These are phyloP conservation scores for Zosterops japonicus DNA, from an alignment of 2,113 vertebrate species.

Conservation along the genomic window DNA sequence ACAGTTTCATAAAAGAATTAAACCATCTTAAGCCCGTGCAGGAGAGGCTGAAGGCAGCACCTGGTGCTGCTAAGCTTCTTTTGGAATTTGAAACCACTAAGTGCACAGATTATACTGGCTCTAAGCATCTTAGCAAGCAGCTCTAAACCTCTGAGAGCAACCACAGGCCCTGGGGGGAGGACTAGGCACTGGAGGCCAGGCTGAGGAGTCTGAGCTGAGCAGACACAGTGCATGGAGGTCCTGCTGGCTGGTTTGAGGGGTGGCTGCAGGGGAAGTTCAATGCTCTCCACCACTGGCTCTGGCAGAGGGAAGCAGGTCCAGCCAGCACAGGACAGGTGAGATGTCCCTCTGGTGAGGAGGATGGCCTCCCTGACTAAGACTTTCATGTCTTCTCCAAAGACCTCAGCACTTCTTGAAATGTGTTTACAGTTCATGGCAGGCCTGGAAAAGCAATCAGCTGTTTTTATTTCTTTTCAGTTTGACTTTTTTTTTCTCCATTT, in stretches of 20 bases:
- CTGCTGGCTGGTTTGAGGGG: background rate
- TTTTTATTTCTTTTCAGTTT: background rate
- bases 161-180: background rate
- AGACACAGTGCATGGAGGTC: background rate
- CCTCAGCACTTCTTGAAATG: background rate
- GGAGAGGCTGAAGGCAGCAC: background rate
- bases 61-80: slow-evolving; percentile 18
- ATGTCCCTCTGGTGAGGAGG: background rate
- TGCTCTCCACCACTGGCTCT: background rate
- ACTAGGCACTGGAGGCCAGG: background rate
- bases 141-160: background rate
- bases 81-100: background rate
- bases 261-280: background rate
- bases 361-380: background rate
- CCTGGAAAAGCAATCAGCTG: background rate
- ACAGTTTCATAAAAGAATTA: background rate
- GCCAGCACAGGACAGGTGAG: background rate
- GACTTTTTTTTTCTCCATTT: background rate
- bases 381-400: background rate
- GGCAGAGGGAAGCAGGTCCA: background rate
- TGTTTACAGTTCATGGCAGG: background rate
- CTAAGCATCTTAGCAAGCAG: background rate
- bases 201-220: background rate
- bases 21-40: background rate
- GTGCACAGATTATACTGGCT: background rate